phyloP scores from a whole-genome alignment of 2,888 invertebrate genomes.

The Eupithecia subfuscata region DNA sequence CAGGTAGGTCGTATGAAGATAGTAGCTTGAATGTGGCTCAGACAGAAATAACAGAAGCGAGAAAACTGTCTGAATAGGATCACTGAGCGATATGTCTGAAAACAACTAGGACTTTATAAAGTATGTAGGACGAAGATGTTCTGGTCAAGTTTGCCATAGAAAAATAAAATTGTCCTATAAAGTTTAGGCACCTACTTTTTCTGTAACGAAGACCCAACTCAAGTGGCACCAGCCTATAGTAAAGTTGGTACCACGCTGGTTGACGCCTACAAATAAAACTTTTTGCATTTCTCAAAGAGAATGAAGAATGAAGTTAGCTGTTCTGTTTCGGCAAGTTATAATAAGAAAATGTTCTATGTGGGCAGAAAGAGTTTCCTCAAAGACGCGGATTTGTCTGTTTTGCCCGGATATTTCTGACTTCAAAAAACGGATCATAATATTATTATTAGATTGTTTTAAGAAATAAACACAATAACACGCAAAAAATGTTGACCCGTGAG shows the following conservation, averaged over 20 bases:
- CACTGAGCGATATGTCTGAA: not conserved
- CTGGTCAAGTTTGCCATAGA: not conserved
- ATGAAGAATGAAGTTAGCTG: conserved; percentile 13
- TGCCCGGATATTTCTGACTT: not conserved
- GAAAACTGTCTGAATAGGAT: not conserved
- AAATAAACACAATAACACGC: not conserved
- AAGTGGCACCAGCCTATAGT: not conserved
- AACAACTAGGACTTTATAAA: not conserved
- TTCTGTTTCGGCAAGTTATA: conserved; percentile 32
- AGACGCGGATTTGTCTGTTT: conserved; percentile 13
- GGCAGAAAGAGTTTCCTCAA: conserved; percentile 20
- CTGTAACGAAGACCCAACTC: not conserved
- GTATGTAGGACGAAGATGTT: not conserved
- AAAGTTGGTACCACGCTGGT: not conserved
- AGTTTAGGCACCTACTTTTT: not conserved
- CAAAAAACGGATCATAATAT: conserved; percentile 6
- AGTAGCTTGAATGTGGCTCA: not conserved
- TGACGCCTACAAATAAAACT: conserved; percentile 4
- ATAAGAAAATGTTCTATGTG: conserved; percentile 30
- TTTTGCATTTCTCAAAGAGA: conserved; percentile 19
- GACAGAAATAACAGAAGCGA: not conserved
- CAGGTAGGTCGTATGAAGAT: not conserved
- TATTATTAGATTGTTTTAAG: not conserved
- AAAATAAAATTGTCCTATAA: not conserved
- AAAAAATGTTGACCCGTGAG: not conserved